A percentile compares a stretch with the other conserved stretches of the same genome.
Conservation (phyloP, 2,113 vertebrate genomes). For the Catharus bicknelli region DNA sequence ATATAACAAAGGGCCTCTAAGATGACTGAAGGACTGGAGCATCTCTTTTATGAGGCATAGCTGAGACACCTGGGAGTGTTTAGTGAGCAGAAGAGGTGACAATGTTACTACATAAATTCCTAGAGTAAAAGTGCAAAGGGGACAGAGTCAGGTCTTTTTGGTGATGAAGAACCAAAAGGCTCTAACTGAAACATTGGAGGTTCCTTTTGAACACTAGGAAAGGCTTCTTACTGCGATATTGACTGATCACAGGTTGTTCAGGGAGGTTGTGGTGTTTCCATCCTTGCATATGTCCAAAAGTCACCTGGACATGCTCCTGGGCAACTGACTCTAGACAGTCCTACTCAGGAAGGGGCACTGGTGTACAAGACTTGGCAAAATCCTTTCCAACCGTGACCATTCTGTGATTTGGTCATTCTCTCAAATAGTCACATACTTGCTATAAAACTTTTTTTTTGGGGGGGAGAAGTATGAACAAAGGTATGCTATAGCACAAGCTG, state of each 20-base stretch:
- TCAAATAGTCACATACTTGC: background rate
- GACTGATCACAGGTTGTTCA: background rate
- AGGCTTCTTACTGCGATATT: background rate
- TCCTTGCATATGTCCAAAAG: background rate
- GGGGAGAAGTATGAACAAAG: background rate
- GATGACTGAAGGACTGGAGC: background rate
- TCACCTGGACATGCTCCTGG: background rate
- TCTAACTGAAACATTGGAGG: background rate
- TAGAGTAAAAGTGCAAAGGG: background rate
- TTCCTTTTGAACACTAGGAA: background rate
- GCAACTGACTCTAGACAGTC: background rate
- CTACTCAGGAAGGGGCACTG: accelerated
- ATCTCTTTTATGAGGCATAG: background rate
- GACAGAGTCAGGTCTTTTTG: background rate
- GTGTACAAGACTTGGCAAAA: background rate
- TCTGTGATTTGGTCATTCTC: background rate
- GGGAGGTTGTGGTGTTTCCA: background rate
- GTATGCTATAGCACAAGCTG: background rate
- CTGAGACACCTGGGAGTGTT: background rate
- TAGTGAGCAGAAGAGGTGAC: background rate
- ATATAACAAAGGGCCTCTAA: background rate
- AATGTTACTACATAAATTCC: background rate
- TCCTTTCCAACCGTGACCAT: background rate
- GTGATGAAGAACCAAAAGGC: background rate
- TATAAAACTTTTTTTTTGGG: background rate